Evolutionary conservation across 1,140 invertebrate species (phyloP).

Genomic region (Brachionus plicatilis): DNA sequence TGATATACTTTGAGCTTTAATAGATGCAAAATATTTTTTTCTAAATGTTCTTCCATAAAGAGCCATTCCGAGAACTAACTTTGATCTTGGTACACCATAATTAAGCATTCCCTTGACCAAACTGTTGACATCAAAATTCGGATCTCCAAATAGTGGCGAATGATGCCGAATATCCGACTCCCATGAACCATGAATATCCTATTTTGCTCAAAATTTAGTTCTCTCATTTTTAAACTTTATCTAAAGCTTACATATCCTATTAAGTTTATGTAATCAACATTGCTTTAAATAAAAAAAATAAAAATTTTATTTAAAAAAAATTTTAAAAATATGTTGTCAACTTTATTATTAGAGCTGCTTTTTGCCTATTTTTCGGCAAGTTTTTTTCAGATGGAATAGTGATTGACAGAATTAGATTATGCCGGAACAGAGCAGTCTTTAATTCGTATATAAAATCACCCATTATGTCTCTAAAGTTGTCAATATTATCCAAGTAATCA

Average conservation of each 20-base stretch:
- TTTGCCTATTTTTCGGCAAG: neutral
- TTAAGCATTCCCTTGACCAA: slow-evolving; percentile 63
- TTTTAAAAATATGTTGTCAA: neutral
- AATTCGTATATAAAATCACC: slow-evolving; percentile 14
- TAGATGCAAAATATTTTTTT: slow-evolving; percentile 65
- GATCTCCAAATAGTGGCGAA: slow-evolving; percentile 49
- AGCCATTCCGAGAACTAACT: slow-evolving; percentile 76
- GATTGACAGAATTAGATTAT: neutral
- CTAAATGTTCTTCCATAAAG: slow-evolving; percentile 81
- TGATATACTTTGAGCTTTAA: slow-evolving; percentile 75
- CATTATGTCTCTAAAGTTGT: neutral
- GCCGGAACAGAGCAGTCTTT: neutral
- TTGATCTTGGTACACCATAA: slow-evolving; percentile 69
- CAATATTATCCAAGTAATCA: slow-evolving; percentile 11
- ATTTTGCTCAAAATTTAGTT: neutral
- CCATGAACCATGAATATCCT: slow-evolving; percentile 85
- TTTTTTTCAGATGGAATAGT: neutral
- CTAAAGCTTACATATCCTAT: neutral
- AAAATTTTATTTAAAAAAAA: neutral
- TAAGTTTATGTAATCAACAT: neutral
- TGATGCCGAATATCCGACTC: slow-evolving; percentile 71
- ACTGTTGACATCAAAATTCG: slow-evolving; percentile 42
- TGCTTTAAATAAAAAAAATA: neutral
- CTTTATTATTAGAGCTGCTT: neutral
- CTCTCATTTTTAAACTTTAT: neutral